Conservation (phyloP, 2,113 vertebrate genomes). For the Pseudonaja textilis region DNA sequence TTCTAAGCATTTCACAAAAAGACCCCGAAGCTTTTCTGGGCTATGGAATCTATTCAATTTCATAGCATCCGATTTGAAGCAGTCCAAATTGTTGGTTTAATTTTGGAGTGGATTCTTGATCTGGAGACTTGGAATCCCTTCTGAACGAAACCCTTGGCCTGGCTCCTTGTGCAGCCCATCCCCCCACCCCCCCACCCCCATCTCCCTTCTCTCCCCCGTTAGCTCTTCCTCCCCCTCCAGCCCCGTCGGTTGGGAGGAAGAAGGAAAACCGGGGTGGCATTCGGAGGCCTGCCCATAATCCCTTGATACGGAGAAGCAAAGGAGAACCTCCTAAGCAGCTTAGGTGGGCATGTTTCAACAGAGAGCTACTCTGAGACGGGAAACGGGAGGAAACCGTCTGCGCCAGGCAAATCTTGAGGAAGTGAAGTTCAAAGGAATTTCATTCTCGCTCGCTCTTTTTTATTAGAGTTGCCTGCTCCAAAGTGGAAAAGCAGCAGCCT, state of each 20-base stretch:
- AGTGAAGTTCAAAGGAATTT: constrained; percentile 31
- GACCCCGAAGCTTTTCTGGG: not conserved
- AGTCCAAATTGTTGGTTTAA: not conserved
- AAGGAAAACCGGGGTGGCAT: constrained; percentile 27
- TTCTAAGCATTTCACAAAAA: not conserved
- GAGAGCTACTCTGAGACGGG: constrained; percentile 18
- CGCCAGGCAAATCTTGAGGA: constrained; percentile 35
- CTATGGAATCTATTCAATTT: not conserved
- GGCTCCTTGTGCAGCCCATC: not conserved
- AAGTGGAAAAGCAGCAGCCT: not conserved
- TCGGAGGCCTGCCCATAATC: constrained; percentile 23
- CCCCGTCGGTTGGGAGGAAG: constrained; percentile 11
- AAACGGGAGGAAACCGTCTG: constrained; percentile 34
- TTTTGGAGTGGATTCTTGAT: not conserved
- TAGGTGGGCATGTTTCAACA: constrained; percentile 43
- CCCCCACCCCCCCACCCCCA: too few species aligned
- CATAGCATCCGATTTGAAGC: not conserved
- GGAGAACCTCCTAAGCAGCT: constrained; percentile 40
- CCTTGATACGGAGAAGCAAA: constrained; percentile 32
- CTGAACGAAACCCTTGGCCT: not conserved
- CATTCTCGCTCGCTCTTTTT: not conserved
- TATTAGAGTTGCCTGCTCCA: not conserved
- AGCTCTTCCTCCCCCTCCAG: not conserved
- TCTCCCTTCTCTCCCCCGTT: not conserved
- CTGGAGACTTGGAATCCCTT: not conserved